Percentiles rank a stretch among this genome's conserved stretches.
Conservation (phyloP, 2,113 vertebrate species). For the Mastomys coucha region DNA sequence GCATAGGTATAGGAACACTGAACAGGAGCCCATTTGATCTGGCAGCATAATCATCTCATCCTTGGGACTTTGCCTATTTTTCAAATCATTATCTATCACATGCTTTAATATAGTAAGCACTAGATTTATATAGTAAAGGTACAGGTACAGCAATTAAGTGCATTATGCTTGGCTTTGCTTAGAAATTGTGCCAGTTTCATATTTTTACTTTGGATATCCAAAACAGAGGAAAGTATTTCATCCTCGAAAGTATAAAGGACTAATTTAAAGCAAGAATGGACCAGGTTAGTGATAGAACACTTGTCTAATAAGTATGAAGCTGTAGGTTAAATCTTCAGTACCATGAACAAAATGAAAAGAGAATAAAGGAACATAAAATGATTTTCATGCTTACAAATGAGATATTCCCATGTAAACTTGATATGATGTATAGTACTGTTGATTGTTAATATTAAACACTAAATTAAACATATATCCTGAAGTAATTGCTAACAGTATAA, state of each 20-base stretch:
- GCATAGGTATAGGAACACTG: background rate
- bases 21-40: background rate
- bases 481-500: background rate
- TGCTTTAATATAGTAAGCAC: constrained; percentile 37
- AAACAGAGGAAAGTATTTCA: background rate
- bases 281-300: background rate
- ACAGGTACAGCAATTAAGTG: background rate
- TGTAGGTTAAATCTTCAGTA: background rate
- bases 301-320: background rate
- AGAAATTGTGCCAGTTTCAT: background rate
- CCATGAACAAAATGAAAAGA: background rate
- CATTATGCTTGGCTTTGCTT: background rate
- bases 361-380: background rate
- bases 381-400: background rate
- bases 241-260: background rate
- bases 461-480: background rate
- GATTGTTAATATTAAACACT: background rate
- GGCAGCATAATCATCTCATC: background rate
- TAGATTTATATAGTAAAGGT: background rate
- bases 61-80: constrained; percentile 42
- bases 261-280: background rate
- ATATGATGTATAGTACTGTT: background rate
- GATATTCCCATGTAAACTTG: constrained; percentile 5
- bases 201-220: constrained; percentile 39
- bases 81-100: constrained; percentile 21